Conservation (phyloP, 2,113 vertebrate genomes). For the Pteropus alecto region DNA sequence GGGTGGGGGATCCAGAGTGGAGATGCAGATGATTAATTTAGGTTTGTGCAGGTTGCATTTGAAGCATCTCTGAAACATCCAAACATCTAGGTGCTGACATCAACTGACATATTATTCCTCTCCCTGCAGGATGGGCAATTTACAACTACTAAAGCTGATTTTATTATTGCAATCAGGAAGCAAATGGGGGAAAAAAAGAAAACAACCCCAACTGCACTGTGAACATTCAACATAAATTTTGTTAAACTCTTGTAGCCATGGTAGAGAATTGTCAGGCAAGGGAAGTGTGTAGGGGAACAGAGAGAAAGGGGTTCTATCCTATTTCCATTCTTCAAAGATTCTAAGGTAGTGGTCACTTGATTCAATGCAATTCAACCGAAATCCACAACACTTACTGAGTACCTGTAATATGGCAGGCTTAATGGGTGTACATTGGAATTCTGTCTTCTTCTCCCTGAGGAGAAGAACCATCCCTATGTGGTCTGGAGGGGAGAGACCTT, state of each 20-base stretch:
- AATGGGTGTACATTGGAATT: not conserved
- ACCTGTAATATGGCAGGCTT: not conserved
- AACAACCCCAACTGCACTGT: not conserved
- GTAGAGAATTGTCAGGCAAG: not conserved
- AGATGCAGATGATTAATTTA: fast-evolving
- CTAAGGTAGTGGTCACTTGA: fast-evolving
- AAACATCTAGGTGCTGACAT: fast-evolving
- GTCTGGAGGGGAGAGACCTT: not conserved
- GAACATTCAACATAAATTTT: not conserved
- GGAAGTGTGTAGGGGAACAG: not conserved
- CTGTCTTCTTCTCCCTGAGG: not conserved
- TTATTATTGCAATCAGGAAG: not conserved
- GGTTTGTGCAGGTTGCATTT: not conserved
- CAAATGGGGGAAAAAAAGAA: not conserved
- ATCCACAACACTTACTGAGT: not conserved
- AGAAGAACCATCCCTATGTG: not conserved
- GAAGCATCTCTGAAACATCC: not conserved
- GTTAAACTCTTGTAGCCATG: not conserved
- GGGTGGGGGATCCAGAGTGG: not conserved
- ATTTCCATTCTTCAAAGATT: not conserved
- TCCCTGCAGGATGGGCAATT: not conserved
- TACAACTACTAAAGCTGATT: not conserved
- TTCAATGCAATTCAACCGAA: not conserved
- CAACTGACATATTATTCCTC: not conserved
- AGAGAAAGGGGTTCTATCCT: not conserved